Conservation (phyloP, 2,888 invertebrate species). For the Acrocyrtus sp. region DNA sequence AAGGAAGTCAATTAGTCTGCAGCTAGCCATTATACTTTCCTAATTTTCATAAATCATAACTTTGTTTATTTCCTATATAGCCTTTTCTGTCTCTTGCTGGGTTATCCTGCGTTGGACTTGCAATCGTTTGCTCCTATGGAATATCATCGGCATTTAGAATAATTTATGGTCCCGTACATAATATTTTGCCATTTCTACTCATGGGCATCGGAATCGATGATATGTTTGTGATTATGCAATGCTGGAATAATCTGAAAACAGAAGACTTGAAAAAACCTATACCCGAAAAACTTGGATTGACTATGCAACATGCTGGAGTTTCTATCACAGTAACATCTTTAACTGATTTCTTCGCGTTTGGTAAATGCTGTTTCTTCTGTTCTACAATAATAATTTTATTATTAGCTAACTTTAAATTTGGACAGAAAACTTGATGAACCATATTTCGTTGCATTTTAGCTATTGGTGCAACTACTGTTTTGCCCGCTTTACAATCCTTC, state of each 20-base stretch:
- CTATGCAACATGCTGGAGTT: constrained; percentile 83
- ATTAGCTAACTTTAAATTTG: too few relatives aligned
- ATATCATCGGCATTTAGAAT: constrained; percentile 78
- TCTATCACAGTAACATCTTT: constrained; percentile 86
- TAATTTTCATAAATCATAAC: too few relatives aligned
- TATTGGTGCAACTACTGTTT: constrained; percentile 66
- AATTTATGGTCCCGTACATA: constrained; percentile 83
- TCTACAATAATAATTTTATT: neutral
- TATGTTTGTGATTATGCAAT: constrained; percentile 85
- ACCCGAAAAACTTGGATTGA: constrained; percentile 75
- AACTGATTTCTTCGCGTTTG: constrained; percentile 62
- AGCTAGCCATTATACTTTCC: constrained; percentile 14
- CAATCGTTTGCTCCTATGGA: constrained; percentile 77
- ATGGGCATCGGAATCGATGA: constrained; percentile 85
- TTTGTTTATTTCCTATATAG: constrained; percentile 66
- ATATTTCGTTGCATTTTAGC: constrained; percentile 13
- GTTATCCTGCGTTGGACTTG: constrained; percentile 77
- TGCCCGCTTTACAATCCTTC: constrained; percentile 84
- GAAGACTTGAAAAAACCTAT: constrained; percentile 64
- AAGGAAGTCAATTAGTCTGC: neutral
- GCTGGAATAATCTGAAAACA: constrained; percentile 73
- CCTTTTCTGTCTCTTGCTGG: constrained; percentile 76
- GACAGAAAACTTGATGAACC: too few relatives aligned
- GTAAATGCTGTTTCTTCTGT: constrained; percentile 2
- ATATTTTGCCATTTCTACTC: constrained; percentile 81